Percentiles rank a stretch among this genome's conserved stretches.
Conservation (phyloP, 2,888 invertebrate genomes). For the Litoditis marina region DNA sequence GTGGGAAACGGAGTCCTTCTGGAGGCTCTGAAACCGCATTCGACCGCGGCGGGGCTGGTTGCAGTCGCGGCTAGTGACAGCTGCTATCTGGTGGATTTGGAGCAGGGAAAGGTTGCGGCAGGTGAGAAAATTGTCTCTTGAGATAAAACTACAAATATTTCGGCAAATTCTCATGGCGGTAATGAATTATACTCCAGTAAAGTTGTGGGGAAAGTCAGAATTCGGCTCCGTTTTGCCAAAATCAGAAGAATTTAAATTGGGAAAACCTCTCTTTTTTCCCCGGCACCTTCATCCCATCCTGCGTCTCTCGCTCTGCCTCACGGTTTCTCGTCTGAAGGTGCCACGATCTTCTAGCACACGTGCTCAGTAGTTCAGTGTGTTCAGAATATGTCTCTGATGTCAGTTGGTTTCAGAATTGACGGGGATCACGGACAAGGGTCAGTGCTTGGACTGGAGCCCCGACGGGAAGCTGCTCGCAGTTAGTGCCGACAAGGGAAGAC, state of each 20-base stretch:
- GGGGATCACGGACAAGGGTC: conserved; percentile 70
- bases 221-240: too few species aligned
- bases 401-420: conserved; percentile 30
- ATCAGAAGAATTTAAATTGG: too few species aligned
- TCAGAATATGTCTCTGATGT: background rate
- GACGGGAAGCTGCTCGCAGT: conserved; percentile 80
- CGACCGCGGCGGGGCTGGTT: conserved; percentile 82
- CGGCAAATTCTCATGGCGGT: too few species aligned
- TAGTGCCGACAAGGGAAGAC: conserved; percentile 65
- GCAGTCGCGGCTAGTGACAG: conserved; percentile 80
- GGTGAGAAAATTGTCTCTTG: conserved; percentile 1
- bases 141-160: background rate
- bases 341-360: too few species aligned
- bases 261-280: too few species aligned
- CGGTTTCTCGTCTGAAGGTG: too few species aligned
- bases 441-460: conserved; percentile 83
- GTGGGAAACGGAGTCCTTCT: conserved; percentile 22
- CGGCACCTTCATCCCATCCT: too few species aligned
- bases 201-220: too few species aligned
- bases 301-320: too few species aligned
- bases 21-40: conserved; percentile 68
- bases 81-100: conserved; percentile 81
- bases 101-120: conserved; percentile 62
- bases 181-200: too few species aligned
- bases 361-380: background rate